phyloP scores from a whole-genome alignment of 2,797 vertebrate species.

The Salarias fasciatus region DNA sequence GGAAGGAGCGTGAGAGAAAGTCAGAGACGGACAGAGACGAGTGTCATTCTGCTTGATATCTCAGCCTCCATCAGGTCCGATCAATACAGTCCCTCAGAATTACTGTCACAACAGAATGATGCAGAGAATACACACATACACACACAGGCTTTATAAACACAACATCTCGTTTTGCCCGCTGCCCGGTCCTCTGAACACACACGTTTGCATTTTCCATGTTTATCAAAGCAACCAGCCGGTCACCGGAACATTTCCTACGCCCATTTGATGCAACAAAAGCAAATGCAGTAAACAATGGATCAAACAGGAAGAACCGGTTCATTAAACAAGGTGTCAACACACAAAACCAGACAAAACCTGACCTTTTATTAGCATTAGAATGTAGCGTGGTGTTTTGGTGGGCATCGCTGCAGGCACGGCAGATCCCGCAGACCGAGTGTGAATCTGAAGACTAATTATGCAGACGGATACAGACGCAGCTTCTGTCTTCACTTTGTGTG shows the following conservation, averaged over 20 bases:
- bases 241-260: slow-evolving; percentile 8
- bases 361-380: too few relatives aligned
- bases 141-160: slow-evolving; percentile 14
- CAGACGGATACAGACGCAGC: too few relatives aligned
- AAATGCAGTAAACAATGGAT: not conserved
- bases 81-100: slow-evolving; percentile 73
- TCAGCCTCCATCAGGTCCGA: slow-evolving; percentile 69
- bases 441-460: too few relatives aligned
- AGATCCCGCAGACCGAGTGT: not conserved
- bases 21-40: slow-evolving; percentile 50
- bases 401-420: not conserved
- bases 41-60: slow-evolving; percentile 67
- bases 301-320: slow-evolving; percentile 8
- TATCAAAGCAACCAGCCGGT: slow-evolving; percentile 19
- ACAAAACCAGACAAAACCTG: not conserved
- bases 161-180: not conserved
- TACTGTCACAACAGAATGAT: slow-evolving; percentile 66
- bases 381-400: not conserved
- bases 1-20: slow-evolving; percentile 11
- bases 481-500: too few relatives aligned
- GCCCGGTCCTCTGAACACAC: not conserved
- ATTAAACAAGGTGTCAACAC: slow-evolving; percentile 13
- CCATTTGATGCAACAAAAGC: slow-evolving; percentile 10
- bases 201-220: slow-evolving; percentile 25
- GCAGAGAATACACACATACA: slow-evolving; percentile 23